Base-by-base conservation (phyloP, 2,113 vertebrate species). In the Microtus ochrogaster region DNA sequence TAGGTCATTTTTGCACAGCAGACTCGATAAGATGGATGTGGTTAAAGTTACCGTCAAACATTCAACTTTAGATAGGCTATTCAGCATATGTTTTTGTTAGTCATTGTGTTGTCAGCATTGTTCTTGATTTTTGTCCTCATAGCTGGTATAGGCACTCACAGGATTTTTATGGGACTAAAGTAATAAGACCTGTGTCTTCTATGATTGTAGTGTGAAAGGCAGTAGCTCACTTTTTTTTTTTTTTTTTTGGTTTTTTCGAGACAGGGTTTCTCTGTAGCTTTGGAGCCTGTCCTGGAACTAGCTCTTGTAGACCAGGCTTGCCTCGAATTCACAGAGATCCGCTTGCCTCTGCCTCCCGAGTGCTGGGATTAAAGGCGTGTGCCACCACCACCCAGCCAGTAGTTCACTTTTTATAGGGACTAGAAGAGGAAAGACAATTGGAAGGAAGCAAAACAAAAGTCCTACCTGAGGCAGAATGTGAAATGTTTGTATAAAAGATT, bases 201-300 rank as follows among this genome's bases (percentile, higher is more conserved):
- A 78, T 74, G 44, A 91, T 90, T 89, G n/a, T 82, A 63, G 5
- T 33, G 22, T 94, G 55, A 92, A 73, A 90, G 47, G 24, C 93
- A n/a, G 14, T 76, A 84, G n/a, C 47, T 87, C 55, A 55, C 55
- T 55, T 55, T 49, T 12, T 55, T 55, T 55, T 55, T 49, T 12
- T 19, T 55, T 58, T 4, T 6, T 19, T 55, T 17, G 17, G 5
- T 5, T 17, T 14, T 44, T 44, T 44, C 44, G 4, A 17, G 16
- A 55, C 16, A 55, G 55, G 4, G 55, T 55, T 55, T 55, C 55
- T 17, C 55, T 17, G 16, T 52, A 52, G 52, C 52, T 52, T 52
- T 52, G 52, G 52, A 14, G 13, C 52, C 52, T 52, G 55, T 55
- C 55, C 16, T 55, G 16, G 55, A 5, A 55, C 16, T 55, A 5